Evolutionary conservation across 1,140 invertebrate species (phyloP), one percentile per base, ranked within the genome.

Genomic region (Dinothrombium tinctorium): DNA sequence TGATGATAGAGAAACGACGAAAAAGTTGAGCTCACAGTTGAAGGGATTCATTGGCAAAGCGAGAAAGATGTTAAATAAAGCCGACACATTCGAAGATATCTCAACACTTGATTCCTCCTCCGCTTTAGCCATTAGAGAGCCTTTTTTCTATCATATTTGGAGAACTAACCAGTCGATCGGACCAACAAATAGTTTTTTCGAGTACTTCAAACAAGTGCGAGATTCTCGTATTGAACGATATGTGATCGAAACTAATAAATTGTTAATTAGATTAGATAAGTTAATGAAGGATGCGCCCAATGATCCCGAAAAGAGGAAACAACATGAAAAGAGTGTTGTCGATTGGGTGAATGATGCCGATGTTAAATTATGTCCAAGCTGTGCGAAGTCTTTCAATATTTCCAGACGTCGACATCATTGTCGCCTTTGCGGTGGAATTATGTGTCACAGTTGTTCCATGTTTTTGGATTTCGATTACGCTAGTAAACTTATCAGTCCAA

Each of bases 341-440:
- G 71, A 73, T 31, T 98, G 92, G 92, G 64, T 86, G 39, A 78
- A 87, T 56, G 89, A 94, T 26, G 71, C 68, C 33, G 74, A 78
- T 50, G 86, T 90, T 0, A 75, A 74, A 44, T 57, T 86, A 20
- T 98, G 90, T 60, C 81, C 83, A 2, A 75, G 71, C 48, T 98
- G 90, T 66, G 79, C 79, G 4, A 73, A 72, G 55, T 68, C 68
- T 35, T 98, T 98, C 56, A 74, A 76, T 50, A 54, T 95, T 24
- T 72, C 82, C 1, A 66, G 80, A 40, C 63, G 89, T 43, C 79
- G 89, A 57, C 90, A 96, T 63, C 90, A 98, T 59, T 98, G 90
- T 55, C 64, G 90, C 47, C 62, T 96, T 4, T 96, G 90, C 66
- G 90, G 92, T 1, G 76, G 76, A 38, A 76, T 98, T 42, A 78